Evolutionary conservation across 2,797 vertebrate species (phyloP), one percentile per base, ranked within the genome.

Genomic region (Etheostoma nigrum): DNA sequence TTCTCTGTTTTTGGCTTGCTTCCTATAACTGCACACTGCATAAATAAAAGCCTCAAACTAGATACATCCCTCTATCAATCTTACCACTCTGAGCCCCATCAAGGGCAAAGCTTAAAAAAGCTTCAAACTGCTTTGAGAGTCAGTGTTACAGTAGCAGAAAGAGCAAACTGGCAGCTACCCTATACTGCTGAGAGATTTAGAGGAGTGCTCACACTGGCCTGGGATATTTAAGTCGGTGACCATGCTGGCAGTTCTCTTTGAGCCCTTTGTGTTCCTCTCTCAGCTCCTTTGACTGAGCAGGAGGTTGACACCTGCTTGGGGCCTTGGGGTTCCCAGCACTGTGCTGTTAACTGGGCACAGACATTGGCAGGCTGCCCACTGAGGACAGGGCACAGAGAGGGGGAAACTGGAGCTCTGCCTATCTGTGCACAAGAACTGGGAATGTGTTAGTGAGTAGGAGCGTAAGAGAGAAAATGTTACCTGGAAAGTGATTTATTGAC

Each of bases 271-370:
- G 88, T 72, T 83, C 65, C 79, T 68, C 62, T 89, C 86, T 86
- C 87, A 67, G 86, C 81, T 88, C 88, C 84, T 89, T 91, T 89
- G 91, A 86, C 86, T 79, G 78, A 55, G 61, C 84, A 80, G 87
- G 90, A 91, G 86, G 91, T 83, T 71, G 92, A 94, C 94, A 94
- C 93, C 94, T 95, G 93, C 93, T 94, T 51, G 78, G 82, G 87
- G 83, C 90, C 87, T 86, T 69, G 76, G 90, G 83, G 90, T 92
- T 93, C 92, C 84, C 90, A 91, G 85, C 84, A 88, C 88, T 66
- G 74, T 62, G 64, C 81, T 79, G 87, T 75, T 92, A 85, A 79
- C 84, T 77, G 91, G 89, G 86, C 88, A 89, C 65, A 86, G 79
- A 85, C 76, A 23, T 49, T 91, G 94, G 92, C 87, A 57, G 71